A percentile compares a stretch with the other conserved stretches of the same genome.
Evolutionary conservation across 1,140 invertebrate species (phyloP).

Genomic region (Phymorhynchus buccinoides): DNA sequence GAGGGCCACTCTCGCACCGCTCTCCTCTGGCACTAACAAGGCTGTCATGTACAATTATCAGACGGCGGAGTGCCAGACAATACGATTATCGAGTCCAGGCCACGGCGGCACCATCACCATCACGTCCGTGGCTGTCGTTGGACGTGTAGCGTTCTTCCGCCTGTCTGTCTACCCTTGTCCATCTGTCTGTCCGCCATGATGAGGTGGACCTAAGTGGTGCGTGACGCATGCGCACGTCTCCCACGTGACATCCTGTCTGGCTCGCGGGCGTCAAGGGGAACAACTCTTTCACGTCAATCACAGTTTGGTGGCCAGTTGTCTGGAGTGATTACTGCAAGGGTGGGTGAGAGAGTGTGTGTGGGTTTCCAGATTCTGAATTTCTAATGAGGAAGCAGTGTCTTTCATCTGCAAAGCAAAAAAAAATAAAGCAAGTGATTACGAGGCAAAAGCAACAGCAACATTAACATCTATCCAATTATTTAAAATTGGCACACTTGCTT

Average conservation of each 20-base stretch:
- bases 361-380: not conserved
- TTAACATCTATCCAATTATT: too few species aligned
- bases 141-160: too few species aligned
- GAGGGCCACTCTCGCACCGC: not conserved
- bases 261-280: not conserved
- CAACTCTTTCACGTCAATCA: slow-evolving; percentile 10
- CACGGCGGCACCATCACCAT: not conserved
- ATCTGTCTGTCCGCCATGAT: not conserved
- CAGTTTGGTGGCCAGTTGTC: not conserved
- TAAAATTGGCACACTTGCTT: too few species aligned
- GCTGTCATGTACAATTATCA: slow-evolving; percentile 26
- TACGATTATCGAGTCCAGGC: not conserved
- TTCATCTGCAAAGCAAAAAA: not conserved
- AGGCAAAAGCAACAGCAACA: too few species aligned
- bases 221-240: not conserved
- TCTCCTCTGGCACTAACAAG: not conserved
- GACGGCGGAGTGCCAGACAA: not conserved
- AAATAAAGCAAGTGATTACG: not conserved
- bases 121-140: too few species aligned
- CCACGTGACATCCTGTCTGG: not conserved
- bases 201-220: not conserved
- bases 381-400: not conserved
- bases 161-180: too few species aligned
- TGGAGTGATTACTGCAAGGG: not conserved
- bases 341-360: not conserved